These are phyloP conservation scores for Caloenas nicobarica DNA, from an alignment of 2,113 vertebrate genomes.

Conservation along the genomic window DNA sequence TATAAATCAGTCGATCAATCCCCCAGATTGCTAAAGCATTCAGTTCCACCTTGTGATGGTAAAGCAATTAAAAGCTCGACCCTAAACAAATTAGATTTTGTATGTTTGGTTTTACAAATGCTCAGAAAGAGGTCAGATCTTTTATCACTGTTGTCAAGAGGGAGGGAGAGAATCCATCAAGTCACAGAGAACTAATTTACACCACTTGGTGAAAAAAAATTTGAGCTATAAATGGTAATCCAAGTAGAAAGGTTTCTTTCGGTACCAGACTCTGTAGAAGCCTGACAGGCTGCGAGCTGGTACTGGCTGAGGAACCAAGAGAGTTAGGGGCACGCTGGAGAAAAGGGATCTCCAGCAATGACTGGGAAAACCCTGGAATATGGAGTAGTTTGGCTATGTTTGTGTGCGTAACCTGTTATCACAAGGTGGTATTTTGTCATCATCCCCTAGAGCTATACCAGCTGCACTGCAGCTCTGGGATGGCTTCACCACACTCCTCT, in stretches of 20 bases:
- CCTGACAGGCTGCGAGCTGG: background rate
- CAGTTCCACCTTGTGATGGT: background rate
- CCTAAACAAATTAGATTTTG: conserved; percentile 56
- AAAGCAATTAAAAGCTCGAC: conserved; percentile 50
- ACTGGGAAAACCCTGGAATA: background rate
- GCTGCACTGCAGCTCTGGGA: background rate
- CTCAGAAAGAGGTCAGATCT: conserved; percentile 45
- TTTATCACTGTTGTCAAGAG: conserved; percentile 35
- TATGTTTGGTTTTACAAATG: conserved; percentile 40
- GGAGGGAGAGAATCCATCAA: conserved; percentile 44
- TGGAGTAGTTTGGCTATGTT: background rate
- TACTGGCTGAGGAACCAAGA: conserved; percentile 2
- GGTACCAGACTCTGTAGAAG: background rate
- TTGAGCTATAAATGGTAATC: conserved; percentile 17
- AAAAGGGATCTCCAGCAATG: background rate
- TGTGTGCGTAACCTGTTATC: background rate
- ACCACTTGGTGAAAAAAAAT: conserved; percentile 40
- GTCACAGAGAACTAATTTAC: conserved; percentile 53
- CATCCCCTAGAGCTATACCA: accelerated
- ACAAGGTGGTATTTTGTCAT: background rate
- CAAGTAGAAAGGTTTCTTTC: conserved; percentile 6
- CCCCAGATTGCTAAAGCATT: background rate
- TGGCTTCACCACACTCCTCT: accelerated
- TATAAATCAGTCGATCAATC: conserved; percentile 33
- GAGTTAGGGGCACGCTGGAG: background rate